Base-by-base conservation (phyloP, 2,113 vertebrate genomes). In the Chaetodon auriga region DNA sequence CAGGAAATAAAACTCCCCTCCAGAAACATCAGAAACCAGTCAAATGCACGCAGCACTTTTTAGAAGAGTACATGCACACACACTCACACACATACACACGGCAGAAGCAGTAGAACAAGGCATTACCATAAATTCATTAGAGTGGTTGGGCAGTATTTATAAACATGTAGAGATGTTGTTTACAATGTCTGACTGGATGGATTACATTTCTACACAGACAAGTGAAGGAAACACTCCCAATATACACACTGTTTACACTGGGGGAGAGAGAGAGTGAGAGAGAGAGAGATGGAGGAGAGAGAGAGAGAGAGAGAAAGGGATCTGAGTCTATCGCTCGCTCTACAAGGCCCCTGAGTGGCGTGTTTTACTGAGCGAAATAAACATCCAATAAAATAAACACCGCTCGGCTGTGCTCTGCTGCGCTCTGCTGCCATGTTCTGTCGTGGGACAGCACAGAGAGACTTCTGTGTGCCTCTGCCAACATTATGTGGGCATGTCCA, bases 91-190 rank as follows among this genome's bases (percentile, higher is more conserved):
- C 74, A 60, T 41, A 71, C 73, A 77, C 81, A 83, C 81, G 77
- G 91, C 82, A 87, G 89, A 80, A 89, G 90, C 90, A 88, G 90
- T 72, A 84, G 89, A 92, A 92, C 93, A 92, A 92, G 88, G 91
- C 94, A 94, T 95, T 93, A 95, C 93, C 93, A 93, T 95, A 96
- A 95, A 96, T 96, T 95, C 95, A 96, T 96, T 96, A 95, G 92
- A 91, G 93, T 88, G 89, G 84, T 82, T 76, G 90, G 93, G 93
- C 95, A 95, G 94, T 91, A 90, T 95, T 96, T 95, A 95, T 95
- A 95, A 96, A 96, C 95, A 95, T 54, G 65, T 65, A 78, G 93
- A 94, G 90, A 95, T 95, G 94, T 93, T 96, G 94, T 95, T 95
- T 96, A 95, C 92, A 95, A 80, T 92, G 88, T 93, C 89, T 93